Conservation (phyloP, 2,113 vertebrate species). For the Sisor rabdophorus region DNA sequence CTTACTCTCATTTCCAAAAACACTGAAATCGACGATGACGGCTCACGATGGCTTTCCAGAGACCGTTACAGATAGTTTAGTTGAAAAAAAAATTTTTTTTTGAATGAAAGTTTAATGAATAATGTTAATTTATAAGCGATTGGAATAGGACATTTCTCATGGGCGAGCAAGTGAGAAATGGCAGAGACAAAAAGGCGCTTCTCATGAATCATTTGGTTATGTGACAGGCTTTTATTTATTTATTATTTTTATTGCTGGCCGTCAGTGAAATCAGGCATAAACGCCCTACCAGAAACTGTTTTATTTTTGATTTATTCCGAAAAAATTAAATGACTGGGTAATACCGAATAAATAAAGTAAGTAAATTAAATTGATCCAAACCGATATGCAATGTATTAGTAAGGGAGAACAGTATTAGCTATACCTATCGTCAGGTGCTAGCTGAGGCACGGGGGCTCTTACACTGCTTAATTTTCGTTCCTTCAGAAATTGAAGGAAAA, state of each 20-base stretch:
- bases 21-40: conserved; percentile 6
- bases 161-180: conserved; percentile 28
- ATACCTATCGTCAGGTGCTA: background rate
- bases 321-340: background rate
- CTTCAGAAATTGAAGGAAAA: background rate
- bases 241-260: conserved; percentile 19
- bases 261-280: conserved; percentile 4
- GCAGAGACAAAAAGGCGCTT: conserved; percentile 53
- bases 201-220: conserved; percentile 57
- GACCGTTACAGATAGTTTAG: background rate
- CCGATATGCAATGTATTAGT: background rate
- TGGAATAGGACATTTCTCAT: conserved; percentile 28
- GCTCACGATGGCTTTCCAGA: background rate
- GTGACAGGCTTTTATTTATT: conserved; percentile 57
- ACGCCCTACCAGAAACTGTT: background rate
- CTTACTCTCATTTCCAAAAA: background rate
- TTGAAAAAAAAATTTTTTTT: conserved; percentile 17
- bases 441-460: too few relatives aligned
- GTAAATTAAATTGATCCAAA: background rate
- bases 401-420: background rate
- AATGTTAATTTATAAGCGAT: conserved; percentile 35
- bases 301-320: background rate
- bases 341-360: background rate
- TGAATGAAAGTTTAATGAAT: conserved; percentile 45
- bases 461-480: too few relatives aligned